Evolutionary conservation across 2,113 vertebrate species (phyloP).

Genomic region (Tor tambroides): DNA sequence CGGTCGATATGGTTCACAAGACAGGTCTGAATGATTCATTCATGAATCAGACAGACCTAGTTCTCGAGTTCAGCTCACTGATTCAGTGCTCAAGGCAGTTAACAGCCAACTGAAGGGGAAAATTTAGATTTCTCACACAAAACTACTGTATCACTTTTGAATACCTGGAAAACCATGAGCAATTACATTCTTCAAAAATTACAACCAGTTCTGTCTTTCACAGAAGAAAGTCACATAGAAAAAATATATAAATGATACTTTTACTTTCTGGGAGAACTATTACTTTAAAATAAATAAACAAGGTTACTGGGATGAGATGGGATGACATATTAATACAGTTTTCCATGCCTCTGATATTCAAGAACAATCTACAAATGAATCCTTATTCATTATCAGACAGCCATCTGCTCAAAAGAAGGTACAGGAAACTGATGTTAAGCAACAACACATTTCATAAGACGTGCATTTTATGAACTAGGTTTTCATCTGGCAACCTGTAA

Average conservation of each 20-base stretch:
- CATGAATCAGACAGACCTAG: background rate
- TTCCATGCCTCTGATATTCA: background rate
- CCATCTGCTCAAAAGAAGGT: background rate
- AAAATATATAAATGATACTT: background rate
- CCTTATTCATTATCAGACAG: slow-evolving; percentile 9
- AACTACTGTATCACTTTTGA: background rate
- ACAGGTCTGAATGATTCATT: background rate
- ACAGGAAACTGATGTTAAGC: slow-evolving; percentile 34
- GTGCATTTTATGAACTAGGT: background rate
- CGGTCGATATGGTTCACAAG: background rate
- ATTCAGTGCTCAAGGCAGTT: background rate
- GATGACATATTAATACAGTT: too few species aligned
- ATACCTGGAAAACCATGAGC: background rate
- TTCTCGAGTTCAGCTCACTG: background rate
- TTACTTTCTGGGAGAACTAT: background rate
- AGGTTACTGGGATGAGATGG: background rate
- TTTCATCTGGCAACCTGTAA: background rate
- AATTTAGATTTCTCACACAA: slow-evolving; percentile 5
- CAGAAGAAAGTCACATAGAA: background rate
- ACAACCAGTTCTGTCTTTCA: background rate
- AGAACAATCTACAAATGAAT: background rate
- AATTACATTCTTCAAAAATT: background rate
- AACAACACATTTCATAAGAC: slow-evolving; percentile 47
- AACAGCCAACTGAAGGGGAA: background rate
- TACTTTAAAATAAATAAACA: background rate